Evolutionary conservation across 2,113 vertebrate species (phyloP).

Genomic region (Corynorhinus townsendii): DNA sequence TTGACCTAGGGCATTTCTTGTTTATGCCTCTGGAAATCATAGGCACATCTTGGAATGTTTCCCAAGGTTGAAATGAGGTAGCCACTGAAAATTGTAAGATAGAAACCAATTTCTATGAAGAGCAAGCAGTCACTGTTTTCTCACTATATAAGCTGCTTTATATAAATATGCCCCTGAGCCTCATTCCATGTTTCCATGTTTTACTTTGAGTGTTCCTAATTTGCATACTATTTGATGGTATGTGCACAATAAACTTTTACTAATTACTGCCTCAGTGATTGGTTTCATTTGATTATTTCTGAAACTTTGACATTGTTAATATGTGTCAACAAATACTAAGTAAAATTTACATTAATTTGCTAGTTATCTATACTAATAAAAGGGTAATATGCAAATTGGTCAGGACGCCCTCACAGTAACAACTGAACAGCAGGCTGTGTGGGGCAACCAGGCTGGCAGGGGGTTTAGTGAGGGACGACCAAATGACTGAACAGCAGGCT

Average conservation of each 20-base stretch:
- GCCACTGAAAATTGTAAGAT: background rate
- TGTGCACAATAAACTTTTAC: background rate
- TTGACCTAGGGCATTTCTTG: background rate
- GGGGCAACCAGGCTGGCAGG: no score
- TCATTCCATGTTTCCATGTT: background rate
- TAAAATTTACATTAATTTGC: background rate
- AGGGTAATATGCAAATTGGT: no score
- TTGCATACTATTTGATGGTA: background rate
- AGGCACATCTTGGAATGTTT: background rate
- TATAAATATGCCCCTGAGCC: background rate
- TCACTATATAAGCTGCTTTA: background rate
- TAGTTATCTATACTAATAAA: background rate
- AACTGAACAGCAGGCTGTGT: no score
- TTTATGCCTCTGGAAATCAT: no score
- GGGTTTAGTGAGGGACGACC: accelerated
- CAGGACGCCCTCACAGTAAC: no score
- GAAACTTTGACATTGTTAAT: background rate
- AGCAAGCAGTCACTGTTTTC: background rate
- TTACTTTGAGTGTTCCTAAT: background rate
- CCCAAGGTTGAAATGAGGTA: background rate
- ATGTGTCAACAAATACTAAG: background rate
- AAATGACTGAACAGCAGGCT: no score
- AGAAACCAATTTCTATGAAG: background rate
- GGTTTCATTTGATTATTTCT: background rate
- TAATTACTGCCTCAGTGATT: background rate